Evolutionary conservation across 2,113 vertebrate genomes (phyloP), one percentile per base, ranked within the genome.

Genomic region (Eurypyga helias): DNA sequence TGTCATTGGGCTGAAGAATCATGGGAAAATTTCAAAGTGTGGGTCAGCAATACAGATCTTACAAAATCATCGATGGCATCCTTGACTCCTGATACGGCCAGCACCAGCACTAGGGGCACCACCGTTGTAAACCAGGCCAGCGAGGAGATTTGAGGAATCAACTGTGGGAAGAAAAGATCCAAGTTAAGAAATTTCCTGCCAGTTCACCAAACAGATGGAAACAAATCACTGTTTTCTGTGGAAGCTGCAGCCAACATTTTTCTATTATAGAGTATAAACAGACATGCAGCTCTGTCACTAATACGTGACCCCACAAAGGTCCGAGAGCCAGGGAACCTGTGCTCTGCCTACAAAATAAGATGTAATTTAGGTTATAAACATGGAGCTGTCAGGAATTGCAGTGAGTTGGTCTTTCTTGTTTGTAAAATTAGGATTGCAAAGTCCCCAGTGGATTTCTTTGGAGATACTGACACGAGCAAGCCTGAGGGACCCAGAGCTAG

Each of bases 71-170:
- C 99, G 3, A 94, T 98, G 96, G 98, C 99, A 80, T 99, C 99
- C 96, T 99, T 99, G 54, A 98, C 98, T 15, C 98, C 99, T 0
- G 99, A 99, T 28, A 99, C 98, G 29, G 98, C 75, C 73, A 99
- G 95, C 94, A 99, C 99, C 95, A 99, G 88, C 26, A 99, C 57
- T 43, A 99, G 97, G 15, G 99, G 99, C 54, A 99, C 97, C 49
- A 99, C 99, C 0, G 99, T 99, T 81, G 99, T 99, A 94, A 99
- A 99, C 99, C 99, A 99, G 31, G 98, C 97, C 67, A 99, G 98
- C 0, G 99, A 99, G 55, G 99, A 99, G 88, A 99, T 97, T 95
- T 98, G 98, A 41, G 99, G 99, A 95, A 99, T 99, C 49, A 99
- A 13, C 99, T 99, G 98, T 36, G 66, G 92, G 79, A 93, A 70